Base-by-base conservation (phyloP, 2,113 vertebrate species). In the Panurus biarmicus region DNA sequence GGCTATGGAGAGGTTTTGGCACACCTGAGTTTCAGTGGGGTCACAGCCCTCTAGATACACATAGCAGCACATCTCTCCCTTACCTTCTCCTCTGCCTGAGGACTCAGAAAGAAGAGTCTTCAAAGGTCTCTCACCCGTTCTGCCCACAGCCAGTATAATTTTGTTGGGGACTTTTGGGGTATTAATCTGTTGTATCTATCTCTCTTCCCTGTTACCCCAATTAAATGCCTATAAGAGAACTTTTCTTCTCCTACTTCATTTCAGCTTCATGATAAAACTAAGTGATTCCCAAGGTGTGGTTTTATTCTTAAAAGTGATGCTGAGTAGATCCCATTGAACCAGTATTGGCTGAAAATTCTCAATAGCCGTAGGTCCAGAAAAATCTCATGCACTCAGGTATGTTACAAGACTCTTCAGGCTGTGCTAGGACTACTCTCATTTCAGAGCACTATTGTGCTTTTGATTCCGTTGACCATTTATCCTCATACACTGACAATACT, bases 1-100 rank as follows among this genome's bases (percentile, higher is more conserved):
- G 71, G 5, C 53, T 54, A 0, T 4, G 35, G 26, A 58, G 58
- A 60, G 40, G 7, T 65, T 80, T 65, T 25, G 17, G 71, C 1
- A 2, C 16, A 10, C 3, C 14, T 6, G 19, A 11, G 24, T 26
- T 70, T 29, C 12, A 5, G 50, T 7, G n/a, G 44, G n/a, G 26
- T 13, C 9, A 12, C 44, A 56, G 48, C 31, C 40, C n/a, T 44
- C 53, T 16, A 3, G 2, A 22, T 38, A 50, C 3, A 2, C 2
- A 0, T 1, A 26, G 12, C 36, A 66, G 24, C 18, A 25, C 3
- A 2, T 42, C 40, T 60, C 4, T 12, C 29, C 14, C 5, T 44
- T 53, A 26, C 44, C 64, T 73, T 44, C 81, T 61, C 33, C 12
- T 58, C 48, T 71, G 56, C 57, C 44, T 9, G 7, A 75, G 21